phyloP scores from a whole-genome alignment of 2,888 invertebrate genomes.

The Holacanthella duospinosa region DNA sequence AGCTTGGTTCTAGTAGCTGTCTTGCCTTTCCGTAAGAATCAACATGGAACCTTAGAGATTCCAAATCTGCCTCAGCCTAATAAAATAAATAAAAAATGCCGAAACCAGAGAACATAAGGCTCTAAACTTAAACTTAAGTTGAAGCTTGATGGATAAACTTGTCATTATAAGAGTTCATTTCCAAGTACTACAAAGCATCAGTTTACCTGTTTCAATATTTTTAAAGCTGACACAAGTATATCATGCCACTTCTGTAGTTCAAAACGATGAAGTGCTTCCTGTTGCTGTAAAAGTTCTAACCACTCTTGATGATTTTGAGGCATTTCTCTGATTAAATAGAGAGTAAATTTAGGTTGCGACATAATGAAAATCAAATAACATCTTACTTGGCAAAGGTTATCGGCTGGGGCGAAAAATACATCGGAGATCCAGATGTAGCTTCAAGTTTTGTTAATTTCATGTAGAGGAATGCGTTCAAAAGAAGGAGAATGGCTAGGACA shows the following conservation, averaged over 20 bases:
- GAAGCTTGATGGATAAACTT: no score
- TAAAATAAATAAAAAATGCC: slow-evolving; percentile 6
- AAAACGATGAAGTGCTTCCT: slow-evolving; percentile 65
- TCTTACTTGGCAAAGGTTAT: slow-evolving; percentile 12
- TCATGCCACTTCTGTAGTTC: slow-evolving; percentile 73
- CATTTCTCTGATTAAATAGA: slow-evolving; percentile 52
- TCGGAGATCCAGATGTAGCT: slow-evolving; percentile 44
- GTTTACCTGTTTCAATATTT: slow-evolving; percentile 39
- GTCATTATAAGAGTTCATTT: no score
- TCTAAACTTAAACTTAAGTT: background rate
- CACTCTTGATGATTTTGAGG: slow-evolving; percentile 71
- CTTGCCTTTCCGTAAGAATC: slow-evolving; percentile 4
- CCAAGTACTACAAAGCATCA: no score
- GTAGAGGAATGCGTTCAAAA: slow-evolving; percentile 69
- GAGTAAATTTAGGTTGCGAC: slow-evolving; percentile 40
- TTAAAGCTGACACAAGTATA: slow-evolving; percentile 41
- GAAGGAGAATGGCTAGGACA: slow-evolving; percentile 52
- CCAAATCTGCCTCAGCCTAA: slow-evolving; percentile 35
- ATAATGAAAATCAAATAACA: background rate
- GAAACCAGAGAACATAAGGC: background rate
- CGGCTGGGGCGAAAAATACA: background rate
- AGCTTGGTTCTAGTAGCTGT: no score
- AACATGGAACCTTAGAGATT: slow-evolving; percentile 31
- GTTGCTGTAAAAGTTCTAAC: slow-evolving; percentile 65
- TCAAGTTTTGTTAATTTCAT: slow-evolving; percentile 58